Percentiles rank a stretch among this genome's conserved stretches.
Conservation (phyloP, 2,888 invertebrate species). For the Calameuta idolon region DNA sequence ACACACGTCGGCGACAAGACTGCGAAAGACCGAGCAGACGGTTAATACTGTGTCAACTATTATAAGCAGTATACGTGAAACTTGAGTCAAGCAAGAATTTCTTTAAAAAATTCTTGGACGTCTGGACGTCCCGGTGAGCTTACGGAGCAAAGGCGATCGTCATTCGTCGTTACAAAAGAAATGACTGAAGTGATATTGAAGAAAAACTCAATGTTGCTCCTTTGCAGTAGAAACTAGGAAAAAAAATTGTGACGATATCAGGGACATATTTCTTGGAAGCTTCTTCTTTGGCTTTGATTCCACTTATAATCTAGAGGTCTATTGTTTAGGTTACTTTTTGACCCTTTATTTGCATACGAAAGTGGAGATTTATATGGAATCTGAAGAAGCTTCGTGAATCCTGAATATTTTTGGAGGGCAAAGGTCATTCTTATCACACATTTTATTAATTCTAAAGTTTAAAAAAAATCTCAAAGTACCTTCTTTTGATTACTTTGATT, state of each 20-base stretch:
- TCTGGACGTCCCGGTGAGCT: not conserved
- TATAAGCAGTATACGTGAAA: not conserved
- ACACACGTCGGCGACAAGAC: constrained; percentile 6
- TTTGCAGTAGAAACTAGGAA: not conserved
- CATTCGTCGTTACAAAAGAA: not conserved
- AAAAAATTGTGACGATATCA: not conserved
- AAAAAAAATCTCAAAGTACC: not conserved
- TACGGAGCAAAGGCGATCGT: not conserved
- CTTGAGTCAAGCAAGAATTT: not conserved
- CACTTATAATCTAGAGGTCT: not conserved
- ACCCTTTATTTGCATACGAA: not conserved
- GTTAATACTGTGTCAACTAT: not conserved
- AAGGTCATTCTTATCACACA: not conserved
- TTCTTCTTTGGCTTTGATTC: not conserved
- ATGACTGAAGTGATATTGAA: not conserved
- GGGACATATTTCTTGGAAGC: not conserved
- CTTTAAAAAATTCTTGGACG: not conserved
- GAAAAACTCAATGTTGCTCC: not conserved
- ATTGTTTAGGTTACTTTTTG: not conserved
- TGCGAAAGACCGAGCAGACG: constrained; percentile 5
- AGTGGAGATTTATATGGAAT: not conserved
- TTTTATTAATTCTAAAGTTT: not conserved
- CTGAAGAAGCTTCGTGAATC: not conserved
- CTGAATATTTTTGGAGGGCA: not conserved
- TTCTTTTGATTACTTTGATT: not conserved